Percentiles rank a stretch among this genome's conserved stretches.
Evolutionary conservation across 1,140 invertebrate species (phyloP).

Genomic region (Caerostris darwini): DNA sequence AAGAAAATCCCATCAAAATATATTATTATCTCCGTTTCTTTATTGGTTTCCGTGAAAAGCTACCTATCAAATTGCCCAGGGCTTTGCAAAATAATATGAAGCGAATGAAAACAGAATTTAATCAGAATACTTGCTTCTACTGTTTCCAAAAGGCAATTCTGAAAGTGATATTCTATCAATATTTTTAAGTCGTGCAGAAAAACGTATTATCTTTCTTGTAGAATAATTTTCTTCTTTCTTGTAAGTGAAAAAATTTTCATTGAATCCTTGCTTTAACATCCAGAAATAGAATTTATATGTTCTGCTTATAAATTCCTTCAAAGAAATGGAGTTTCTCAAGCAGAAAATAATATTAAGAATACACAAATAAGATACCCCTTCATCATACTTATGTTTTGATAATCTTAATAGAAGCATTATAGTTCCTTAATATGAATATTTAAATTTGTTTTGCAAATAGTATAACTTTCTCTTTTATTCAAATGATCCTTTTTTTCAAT

Average conservation of each 20-base stretch:
- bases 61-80: not conserved
- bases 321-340: not conserved
- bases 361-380: not conserved
- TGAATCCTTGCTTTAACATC: not conserved
- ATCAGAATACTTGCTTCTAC: not conserved
- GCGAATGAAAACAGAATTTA: not conserved
- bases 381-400: not conserved
- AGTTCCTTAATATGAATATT: not conserved
- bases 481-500: too few relatives aligned
- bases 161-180: not conserved
- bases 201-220: slow-evolving; percentile 18
- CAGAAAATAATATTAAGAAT: not conserved
- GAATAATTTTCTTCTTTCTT: not conserved
- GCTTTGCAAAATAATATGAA: not conserved
- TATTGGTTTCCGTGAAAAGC: not conserved
- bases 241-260: not conserved
- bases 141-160: not conserved
- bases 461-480: too few relatives aligned
- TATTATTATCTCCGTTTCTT: not conserved
- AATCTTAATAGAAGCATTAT: not conserved
- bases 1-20: not conserved
- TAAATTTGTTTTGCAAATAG: not conserved
- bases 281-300: not conserved
- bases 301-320: not conserved
- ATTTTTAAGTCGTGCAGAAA: not conserved